Evolutionary conservation across 1,140 invertebrate genomes (phyloP), one percentile per base, ranked within the genome.

Genomic region (Pomacea maculata): DNA sequence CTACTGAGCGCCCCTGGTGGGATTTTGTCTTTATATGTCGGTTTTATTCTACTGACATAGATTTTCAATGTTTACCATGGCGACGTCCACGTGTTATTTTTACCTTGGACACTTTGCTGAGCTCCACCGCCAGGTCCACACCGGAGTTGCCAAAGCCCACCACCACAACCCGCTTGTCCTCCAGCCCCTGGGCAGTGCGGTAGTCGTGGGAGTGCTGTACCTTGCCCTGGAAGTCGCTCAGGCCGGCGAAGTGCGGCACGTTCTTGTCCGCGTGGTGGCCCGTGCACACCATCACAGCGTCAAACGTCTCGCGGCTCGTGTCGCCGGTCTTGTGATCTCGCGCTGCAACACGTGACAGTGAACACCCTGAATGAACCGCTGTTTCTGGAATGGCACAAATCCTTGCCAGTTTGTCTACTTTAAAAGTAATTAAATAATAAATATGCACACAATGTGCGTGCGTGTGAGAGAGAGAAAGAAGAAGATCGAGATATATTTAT

Each of bases 71-170:
- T 29, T 61, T 71, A 64, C n/a, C 61, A 81, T 55, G 57, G 14
- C 25, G 17, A 45, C 19, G 55, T 11, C 34, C 17, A 12, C 25
- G 9, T 70, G 54, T 57, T 68, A 25, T 78, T 61, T 82, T 82
- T 78, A 83, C 52, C 21, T 73, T 19, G n/a, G 79, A 54, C 64
- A 92, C 84, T 77, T 87, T 84, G 54, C 88, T 87, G 17, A 93
- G 80, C 82, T 93, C 93, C 11, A 91, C 91, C 19, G 92, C 92
- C 19, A 90, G 88, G 84, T 93, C 93, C 7, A 89, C 86, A 14
- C 91, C 92, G 19, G 93, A 93, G 82, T 93, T 93, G 14, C 93
- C 93, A 57, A 93, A 89, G 12, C 93, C 93, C n/a, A 93, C 83
- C n/a, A 93, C 86, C 17, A 93, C 83, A 19, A 92, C 92, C 70